Conservation (phyloP, 2,113 vertebrate species). For the Phodopus roborovskii region DNA sequence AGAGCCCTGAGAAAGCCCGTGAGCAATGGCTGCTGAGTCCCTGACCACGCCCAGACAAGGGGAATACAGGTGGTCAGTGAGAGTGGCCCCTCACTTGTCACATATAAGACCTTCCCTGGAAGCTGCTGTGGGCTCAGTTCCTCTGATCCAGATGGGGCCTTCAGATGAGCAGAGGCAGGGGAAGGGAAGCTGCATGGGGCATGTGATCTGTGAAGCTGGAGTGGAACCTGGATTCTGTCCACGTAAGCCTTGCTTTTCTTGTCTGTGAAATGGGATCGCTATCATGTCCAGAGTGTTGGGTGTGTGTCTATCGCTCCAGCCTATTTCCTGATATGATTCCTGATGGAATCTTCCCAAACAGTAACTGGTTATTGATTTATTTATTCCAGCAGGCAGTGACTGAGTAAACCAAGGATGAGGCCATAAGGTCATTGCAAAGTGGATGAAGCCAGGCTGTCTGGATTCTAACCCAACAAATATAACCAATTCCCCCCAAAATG, state of each 20-base stretch:
- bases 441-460: background rate
- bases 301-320: background rate
- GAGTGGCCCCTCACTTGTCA: accelerated
- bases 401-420: background rate
- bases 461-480: background rate
- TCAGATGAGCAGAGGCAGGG: background rate
- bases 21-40: background rate
- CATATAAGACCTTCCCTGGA: too few species aligned
- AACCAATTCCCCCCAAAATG: background rate
- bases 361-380: background rate
- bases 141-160: background rate
- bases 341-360: background rate
- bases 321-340: background rate
- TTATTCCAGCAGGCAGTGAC: background rate
- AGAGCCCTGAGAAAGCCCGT: background rate
- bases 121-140: background rate
- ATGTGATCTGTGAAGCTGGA: background rate
- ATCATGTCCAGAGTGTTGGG: background rate
- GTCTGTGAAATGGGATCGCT: background rate
- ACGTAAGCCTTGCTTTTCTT: background rate
- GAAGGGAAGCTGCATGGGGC: accelerated
- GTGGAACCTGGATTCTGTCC: background rate
- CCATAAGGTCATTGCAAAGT: background rate
- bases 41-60: background rate
- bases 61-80: too few species aligned